phyloP scores from a whole-genome alignment of 2,797 vertebrate genomes.

The Gephyroberyx darwinii region DNA sequence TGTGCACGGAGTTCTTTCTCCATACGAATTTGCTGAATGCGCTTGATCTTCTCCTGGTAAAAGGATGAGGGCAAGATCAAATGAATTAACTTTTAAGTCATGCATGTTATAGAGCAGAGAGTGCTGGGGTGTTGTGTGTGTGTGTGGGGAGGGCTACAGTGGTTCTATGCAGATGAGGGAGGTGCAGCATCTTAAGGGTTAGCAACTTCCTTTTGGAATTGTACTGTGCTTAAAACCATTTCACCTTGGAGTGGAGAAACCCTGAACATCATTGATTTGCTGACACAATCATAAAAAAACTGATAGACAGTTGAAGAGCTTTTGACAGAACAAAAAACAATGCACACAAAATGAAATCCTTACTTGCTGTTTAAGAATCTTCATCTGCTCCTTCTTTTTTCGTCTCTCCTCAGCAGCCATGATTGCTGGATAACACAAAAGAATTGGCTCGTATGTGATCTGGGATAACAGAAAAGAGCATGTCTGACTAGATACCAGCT shows the following conservation, averaged over 20 bases:
- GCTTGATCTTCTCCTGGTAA: conserved; percentile 94
- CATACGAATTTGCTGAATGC: conserved; percentile 96
- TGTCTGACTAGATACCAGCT: conserved; percentile 10
- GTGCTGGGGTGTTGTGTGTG: not conserved
- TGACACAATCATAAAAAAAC: conserved; percentile 1
- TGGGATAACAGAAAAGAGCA: not conserved
- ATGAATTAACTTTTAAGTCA: conserved; percentile 77
- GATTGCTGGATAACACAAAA: conserved; percentile 83
- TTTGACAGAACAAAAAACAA: conserved; percentile 35
- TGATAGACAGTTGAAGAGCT: conserved; percentile 15
- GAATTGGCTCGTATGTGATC: conserved; percentile 20
- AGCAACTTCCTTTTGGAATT: conserved; percentile 46
- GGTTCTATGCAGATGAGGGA: conserved; percentile 60
- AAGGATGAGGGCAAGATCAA: conserved; percentile 75
- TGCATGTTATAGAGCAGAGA: conserved; percentile 63
- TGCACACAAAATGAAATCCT: conserved; percentile 16
- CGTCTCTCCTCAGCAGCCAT: conserved; percentile 93
- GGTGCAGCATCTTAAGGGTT: conserved; percentile 54
- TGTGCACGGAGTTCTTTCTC: conserved; percentile 97
- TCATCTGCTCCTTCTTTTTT: conserved; percentile 95
- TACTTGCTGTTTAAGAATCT: conserved; percentile 97
- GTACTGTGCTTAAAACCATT: conserved; percentile 38
- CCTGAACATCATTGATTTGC: conserved; percentile 18
- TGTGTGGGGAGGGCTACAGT: conserved; percentile 27
- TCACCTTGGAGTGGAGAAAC: conserved; percentile 38